phyloP scores from a whole-genome alignment of 30 jellyfish, hydroid and myxozoan species.

The Aurelia coerulea region DNA sequence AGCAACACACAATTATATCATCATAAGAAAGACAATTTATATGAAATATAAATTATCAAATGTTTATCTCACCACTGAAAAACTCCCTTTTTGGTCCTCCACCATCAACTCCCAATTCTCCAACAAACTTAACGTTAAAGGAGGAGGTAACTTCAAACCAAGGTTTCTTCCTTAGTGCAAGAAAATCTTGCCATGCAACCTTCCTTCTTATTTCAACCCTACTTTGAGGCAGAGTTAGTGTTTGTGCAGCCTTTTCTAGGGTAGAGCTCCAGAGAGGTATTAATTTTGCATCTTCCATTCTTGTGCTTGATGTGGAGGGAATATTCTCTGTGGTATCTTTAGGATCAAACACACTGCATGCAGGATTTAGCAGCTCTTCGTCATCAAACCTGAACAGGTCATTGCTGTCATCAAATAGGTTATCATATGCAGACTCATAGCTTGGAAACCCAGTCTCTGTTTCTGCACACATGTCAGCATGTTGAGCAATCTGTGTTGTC shows the following conservation, averaged over 20 bases:
- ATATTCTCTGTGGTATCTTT: too few species aligned
- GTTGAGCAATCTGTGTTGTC: not conserved
- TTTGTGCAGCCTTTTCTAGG: not conserved
- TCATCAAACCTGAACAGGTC: too few species aligned
- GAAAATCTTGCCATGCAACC: conserved; percentile 11
- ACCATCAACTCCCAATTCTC: conserved; percentile 12
- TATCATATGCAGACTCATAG: not conserved
- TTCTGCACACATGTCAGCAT: conserved; percentile 20
- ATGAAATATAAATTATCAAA: not conserved
- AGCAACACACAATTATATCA: too few species aligned
- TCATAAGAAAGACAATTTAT: too few species aligned
- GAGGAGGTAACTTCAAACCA: conserved; percentile 2
- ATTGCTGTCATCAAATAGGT: too few species aligned
- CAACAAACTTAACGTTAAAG: not conserved
- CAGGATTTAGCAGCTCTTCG: too few species aligned
- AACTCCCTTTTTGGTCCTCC: conserved; percentile 15
- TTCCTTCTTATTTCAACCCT: conserved; percentile 20
- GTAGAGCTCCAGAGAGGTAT: too few species aligned
- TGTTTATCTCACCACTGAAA: not conserved
- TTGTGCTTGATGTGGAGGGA: too few species aligned
- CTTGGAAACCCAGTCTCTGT: conserved; percentile 1
- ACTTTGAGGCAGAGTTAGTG: not conserved
- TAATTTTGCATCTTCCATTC: too few species aligned
- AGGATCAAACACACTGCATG: too few species aligned
- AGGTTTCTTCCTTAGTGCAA: conserved; percentile 2